Percentiles rank a stretch among this genome's conserved stretches.
These are phyloP conservation scores for Trichogramma evanescens DNA, from an alignment of 2,888 invertebrate species.

Conservation along the genomic window DNA sequence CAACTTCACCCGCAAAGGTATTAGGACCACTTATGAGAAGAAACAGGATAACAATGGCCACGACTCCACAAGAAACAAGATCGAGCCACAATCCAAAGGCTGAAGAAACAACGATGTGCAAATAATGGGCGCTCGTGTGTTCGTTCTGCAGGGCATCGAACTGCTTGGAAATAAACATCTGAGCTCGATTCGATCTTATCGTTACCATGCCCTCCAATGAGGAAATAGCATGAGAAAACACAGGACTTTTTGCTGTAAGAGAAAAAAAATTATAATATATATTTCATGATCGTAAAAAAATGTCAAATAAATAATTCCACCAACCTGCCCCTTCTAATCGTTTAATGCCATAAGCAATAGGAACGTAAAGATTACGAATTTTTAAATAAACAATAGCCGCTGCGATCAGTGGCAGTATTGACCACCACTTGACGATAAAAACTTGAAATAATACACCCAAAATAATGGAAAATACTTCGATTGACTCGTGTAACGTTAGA, in stretches of 20 bases:
- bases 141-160: slow-evolving; percentile 68
- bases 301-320: too few relatives aligned
- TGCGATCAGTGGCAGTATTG: slow-evolving; percentile 58
- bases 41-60: slow-evolving; percentile 51
- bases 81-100: slow-evolving; percentile 63
- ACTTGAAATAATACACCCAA: slow-evolving; percentile 66
- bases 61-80: slow-evolving; percentile 56
- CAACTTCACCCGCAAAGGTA: slow-evolving; percentile 64
- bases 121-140: slow-evolving; percentile 59
- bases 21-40: slow-evolving; percentile 57
- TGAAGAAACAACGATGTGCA: slow-evolving; percentile 56
- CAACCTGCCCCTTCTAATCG: slow-evolving; percentile 53
- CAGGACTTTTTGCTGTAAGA: slow-evolving; percentile 62
- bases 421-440: slow-evolving; percentile 63
- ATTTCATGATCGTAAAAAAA: not conserved
- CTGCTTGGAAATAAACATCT: slow-evolving; percentile 65
- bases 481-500: slow-evolving; percentile 57
- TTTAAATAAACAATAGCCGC: slow-evolving; percentile 59
- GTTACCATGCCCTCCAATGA: slow-evolving; percentile 79
- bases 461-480: slow-evolving; percentile 64
- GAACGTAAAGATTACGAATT: slow-evolving; percentile 61
- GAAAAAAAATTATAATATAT: not conserved
- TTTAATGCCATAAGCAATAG: slow-evolving; percentile 67
- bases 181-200: slow-evolving; percentile 71
- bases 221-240: slow-evolving; percentile 85